Evolutionary conservation across 2,113 vertebrate genomes (phyloP).

Genomic region (Hemiprocne comata): DNA sequence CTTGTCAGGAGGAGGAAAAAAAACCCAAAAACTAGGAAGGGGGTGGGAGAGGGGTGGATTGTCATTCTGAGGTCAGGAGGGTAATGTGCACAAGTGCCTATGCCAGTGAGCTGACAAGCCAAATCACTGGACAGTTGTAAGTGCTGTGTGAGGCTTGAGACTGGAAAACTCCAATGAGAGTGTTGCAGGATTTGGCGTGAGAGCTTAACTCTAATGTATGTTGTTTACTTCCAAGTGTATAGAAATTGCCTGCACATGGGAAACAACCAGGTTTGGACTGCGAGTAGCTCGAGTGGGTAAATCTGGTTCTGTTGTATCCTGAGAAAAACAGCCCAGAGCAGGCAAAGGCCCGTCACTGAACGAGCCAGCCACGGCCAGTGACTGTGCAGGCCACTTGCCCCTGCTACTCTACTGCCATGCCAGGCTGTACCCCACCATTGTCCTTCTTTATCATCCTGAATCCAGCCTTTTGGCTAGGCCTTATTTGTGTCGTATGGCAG

Average conservation of each 20-base stretch:
- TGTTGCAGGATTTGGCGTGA: neutral
- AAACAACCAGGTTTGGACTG: neutral
- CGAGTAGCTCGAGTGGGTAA: neutral
- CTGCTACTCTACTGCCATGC: neutral
- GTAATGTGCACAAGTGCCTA: slow-evolving; percentile 22
- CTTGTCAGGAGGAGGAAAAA: neutral
- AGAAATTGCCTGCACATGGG: neutral
- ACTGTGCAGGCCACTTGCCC: neutral
- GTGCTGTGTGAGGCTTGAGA: slow-evolving; percentile 18
- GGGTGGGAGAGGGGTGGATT: neutral
- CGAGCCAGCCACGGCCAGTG: neutral
- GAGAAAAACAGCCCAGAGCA: neutral
- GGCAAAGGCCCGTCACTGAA: neutral
- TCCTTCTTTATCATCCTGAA: neutral
- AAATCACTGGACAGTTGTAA: slow-evolving; percentile 35
- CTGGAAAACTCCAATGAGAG: slow-evolving; percentile 33
- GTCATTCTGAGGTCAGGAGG: slow-evolving; percentile 38
- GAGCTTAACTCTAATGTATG: neutral
- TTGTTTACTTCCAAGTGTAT: slow-evolving; percentile 54
- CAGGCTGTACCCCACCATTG: neutral
- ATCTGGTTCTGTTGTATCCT: neutral
- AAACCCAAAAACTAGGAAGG: slow-evolving; percentile 14
- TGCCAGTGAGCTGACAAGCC: slow-evolving; percentile 66
- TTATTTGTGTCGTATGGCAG: rapidly evolving
- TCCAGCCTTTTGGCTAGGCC: neutral